Evolutionary conservation across 2,113 vertebrate species (phyloP), one percentile per base, ranked within the genome.

Genomic region (Hiodon alosoides): DNA sequence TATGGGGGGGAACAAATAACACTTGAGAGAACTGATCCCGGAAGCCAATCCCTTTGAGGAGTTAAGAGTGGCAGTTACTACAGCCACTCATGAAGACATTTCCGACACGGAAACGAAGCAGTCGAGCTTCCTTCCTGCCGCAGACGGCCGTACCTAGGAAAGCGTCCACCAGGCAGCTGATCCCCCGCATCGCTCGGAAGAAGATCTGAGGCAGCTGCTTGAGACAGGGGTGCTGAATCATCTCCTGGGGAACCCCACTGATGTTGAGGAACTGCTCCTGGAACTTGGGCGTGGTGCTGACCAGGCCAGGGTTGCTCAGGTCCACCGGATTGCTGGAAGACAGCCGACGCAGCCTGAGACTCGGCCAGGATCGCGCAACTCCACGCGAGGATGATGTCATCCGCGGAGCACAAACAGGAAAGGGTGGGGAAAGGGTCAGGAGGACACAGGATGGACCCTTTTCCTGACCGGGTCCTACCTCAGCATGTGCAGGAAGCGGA

Each of bases 151-250:
- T 92, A 98, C 96, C 96, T 87, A 98, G 86, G 83, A 98, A 98
- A 46, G 96, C 96, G 85, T 98, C 96, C 85, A 98, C 96, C 54
- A 98, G 90, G 82, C 94, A 95, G 92, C 95, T 98, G 89, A 98
- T 88, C 57, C 96, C 96, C 86, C 94, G 91, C 96, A 98, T 98
- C 87, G 96, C 95, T 91, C 94, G 93, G 85, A 96, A 98, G 91
- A 98, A 98, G 88, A 98, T 98, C 71, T 97, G 94, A 86, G 96
- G 96, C 78, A 98, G 94, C 84, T 98, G 95, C 84, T 96, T 96
- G 84, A 98, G 94, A 90, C 96, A 98, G 55, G 94, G 94, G 83
- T 96, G 96, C 82, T 96, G 93, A 80, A 95, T 94, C 81, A 95
- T 87, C 79, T 98, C 96, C 84, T 96, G 96, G 51, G 95, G 92